Percentiles rank a stretch among this genome's conserved stretches.
Evolutionary conservation across 2,888 invertebrate genomes (phyloP).

Genomic region (Amphimallon solstitiale): DNA sequence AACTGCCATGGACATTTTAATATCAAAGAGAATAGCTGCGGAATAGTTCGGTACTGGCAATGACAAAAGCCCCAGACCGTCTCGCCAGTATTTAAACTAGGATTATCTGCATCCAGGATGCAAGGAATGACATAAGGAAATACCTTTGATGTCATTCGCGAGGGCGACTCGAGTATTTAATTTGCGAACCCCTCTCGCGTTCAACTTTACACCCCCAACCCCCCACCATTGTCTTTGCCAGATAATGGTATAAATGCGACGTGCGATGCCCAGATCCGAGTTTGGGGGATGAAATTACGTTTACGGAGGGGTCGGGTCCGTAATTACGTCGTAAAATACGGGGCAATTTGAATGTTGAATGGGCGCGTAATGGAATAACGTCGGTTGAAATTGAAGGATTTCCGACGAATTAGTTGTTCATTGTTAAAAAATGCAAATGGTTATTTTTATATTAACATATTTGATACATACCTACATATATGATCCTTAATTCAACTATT

Average conservation of each 20-base stretch:
- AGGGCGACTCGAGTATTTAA: conserved; percentile 19
- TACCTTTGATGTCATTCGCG: conserved; percentile 32
- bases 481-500: neutral
- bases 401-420: too few relatives aligned
- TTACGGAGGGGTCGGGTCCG: conserved; percentile 4
- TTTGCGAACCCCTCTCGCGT: conserved; percentile 5
- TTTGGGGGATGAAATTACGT: conserved; percentile 22
- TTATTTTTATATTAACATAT: too few relatives aligned
- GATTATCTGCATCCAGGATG: conserved; percentile 7
- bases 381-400: too few relatives aligned
- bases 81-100: neutral
- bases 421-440: too few relatives aligned
- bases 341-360: conserved; percentile 25
- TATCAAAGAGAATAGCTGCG: conserved; percentile 28
- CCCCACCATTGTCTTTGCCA: conserved; percentile 3
- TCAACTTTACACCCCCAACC: too few relatives aligned
- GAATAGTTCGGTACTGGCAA: conserved; percentile 9
- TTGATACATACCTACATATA: neutral
- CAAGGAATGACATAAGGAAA: conserved; percentile 33
- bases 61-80: conserved; percentile 14
- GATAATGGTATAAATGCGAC: conserved; percentile 1
- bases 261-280: conserved; percentile 4
- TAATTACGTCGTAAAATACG: conserved; percentile 22
- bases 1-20: conserved; percentile 34
- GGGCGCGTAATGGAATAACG: conserved; percentile 6